Evolutionary conservation across 2,888 invertebrate species (phyloP), one percentile per base, ranked within the genome.

Genomic region (Digitonthophagus gazella): DNA sequence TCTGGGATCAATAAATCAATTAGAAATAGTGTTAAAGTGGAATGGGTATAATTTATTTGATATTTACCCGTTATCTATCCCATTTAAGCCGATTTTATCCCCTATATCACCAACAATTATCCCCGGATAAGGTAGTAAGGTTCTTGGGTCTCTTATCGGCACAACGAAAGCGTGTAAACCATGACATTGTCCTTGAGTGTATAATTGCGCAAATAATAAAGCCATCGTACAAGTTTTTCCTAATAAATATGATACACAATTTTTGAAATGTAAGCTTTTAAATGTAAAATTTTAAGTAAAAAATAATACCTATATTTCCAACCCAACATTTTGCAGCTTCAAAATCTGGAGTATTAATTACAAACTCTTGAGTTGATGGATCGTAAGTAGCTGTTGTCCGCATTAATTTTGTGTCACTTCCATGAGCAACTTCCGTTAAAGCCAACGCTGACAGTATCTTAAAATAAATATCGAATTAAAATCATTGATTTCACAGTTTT

Each of bases 311-410:
- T 85, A 95, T 86, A 84, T 96, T 96, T 76, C 98, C 98, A 77
- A 92, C 90, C 97, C 97, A 98, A 84, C 96, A 96, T 86, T 98
- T 98, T 67, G 96, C 95, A 5, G 97, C 95, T 83, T 97, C 93
- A 84, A 97, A 93, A 83, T 96, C 93, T 0, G 98, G 97, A 0
- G 97, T 93, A 81, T 97, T 89, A 8, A 98, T 86, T 68, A 97
- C 86, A 83, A 97, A 97, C 83, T 92, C 90, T 83, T 91, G 86
- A 14, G 89, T 88, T 44, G 83, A 81, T 0, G 90, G 86, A 81
- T 97, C 94, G 83, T 93, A 98, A 0, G 90, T 93, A 2, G 97
- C 97, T 4, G 91, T 93, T 0, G 97, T 97, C 76, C 93, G 88
- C 89, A 97, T 93, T 66, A 91, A 91, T 75, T 94, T 93, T 2